Conservation (phyloP, 2,888 invertebrate species). For the Ichneumoninae sp. region DNA sequence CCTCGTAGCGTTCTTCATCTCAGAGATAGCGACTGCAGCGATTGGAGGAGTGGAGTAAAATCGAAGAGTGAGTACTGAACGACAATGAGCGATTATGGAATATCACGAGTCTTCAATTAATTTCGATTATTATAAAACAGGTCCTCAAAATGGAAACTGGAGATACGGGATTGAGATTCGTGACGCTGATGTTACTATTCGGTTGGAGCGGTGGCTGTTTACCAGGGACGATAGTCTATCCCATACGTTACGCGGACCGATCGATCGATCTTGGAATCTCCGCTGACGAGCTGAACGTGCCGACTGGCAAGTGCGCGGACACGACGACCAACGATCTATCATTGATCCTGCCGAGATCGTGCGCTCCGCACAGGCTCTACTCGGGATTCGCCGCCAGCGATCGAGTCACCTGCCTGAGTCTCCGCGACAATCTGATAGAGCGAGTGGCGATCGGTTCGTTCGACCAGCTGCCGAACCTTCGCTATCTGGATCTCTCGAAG, state of each 20-base stretch:
- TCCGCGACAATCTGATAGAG: constrained; percentile 73
- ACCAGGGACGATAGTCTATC: constrained; percentile 52
- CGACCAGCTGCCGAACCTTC: constrained; percentile 72
- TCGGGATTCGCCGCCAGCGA: constrained; percentile 73
- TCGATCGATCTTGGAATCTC: constrained; percentile 72
- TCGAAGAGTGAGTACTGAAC: neutral
- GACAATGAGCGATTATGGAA: neutral
- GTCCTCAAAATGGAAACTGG: constrained; percentile 28
- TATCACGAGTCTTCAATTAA: neutral
- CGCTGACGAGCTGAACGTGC: constrained; percentile 67
- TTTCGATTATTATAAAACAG: neutral
- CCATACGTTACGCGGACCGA: constrained; percentile 67
- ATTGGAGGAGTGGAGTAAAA: neutral
- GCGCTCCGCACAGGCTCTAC: constrained; percentile 67
- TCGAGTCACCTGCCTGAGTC: constrained; percentile 73
- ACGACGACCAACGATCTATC: constrained; percentile 68
- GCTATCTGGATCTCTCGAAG: constrained; percentile 76
- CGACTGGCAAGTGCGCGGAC: constrained; percentile 75
- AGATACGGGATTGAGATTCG: neutral
- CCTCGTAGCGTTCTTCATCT: constrained; percentile 14
- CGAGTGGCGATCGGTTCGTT: constrained; percentile 71
- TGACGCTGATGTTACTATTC: constrained; percentile 9
- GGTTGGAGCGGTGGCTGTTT: constrained; percentile 18
- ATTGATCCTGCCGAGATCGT: constrained; percentile 69
- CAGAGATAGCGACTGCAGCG: constrained; percentile 4